Conservation (phyloP, 1,140 invertebrate genomes). For the Solen grandis region DNA sequence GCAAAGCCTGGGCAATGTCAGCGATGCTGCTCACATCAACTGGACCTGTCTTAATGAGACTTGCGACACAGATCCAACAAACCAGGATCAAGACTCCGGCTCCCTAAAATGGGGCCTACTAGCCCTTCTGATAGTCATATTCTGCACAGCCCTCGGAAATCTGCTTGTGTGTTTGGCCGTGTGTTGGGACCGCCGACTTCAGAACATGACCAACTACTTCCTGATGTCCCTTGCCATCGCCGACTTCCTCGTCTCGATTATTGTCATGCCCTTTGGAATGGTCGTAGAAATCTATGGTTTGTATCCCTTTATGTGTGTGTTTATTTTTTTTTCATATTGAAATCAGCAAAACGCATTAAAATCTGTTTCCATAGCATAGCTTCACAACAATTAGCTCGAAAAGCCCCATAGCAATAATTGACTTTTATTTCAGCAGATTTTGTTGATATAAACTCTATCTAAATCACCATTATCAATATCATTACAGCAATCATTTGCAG, state of each 20-base stretch:
- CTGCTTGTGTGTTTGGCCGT: conserved; percentile 97
- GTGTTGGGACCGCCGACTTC: conserved; percentile 96
- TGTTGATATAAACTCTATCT: too few species aligned
- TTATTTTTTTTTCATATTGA: too few species aligned
- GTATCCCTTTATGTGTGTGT: conserved; percentile 49
- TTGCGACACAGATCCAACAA: background rate
- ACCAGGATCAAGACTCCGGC: background rate
- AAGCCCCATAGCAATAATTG: too few species aligned
- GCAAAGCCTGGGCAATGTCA: too few species aligned
- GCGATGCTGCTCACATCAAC: background rate
- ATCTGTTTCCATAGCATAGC: too few species aligned
- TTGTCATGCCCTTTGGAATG: conserved; percentile 98
- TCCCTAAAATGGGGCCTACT: conserved; percentile 71
- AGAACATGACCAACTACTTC: conserved; percentile 99
- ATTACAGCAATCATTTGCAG: too few species aligned
- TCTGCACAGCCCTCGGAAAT: conserved; percentile 95
- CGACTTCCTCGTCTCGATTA: conserved; percentile 95
- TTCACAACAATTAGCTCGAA: too few species aligned
- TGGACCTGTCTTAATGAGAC: conserved; percentile 25
- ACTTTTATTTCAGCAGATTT: too few species aligned
- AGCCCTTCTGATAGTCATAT: conserved; percentile 84
- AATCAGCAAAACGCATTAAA: too few species aligned
- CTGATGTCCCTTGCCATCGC: conserved; percentile 98
- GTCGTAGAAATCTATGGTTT: conserved; percentile 85
- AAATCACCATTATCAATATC: too few species aligned